Conservation (phyloP, 2,797 vertebrate species). For the Protosalanx chinensis region DNA sequence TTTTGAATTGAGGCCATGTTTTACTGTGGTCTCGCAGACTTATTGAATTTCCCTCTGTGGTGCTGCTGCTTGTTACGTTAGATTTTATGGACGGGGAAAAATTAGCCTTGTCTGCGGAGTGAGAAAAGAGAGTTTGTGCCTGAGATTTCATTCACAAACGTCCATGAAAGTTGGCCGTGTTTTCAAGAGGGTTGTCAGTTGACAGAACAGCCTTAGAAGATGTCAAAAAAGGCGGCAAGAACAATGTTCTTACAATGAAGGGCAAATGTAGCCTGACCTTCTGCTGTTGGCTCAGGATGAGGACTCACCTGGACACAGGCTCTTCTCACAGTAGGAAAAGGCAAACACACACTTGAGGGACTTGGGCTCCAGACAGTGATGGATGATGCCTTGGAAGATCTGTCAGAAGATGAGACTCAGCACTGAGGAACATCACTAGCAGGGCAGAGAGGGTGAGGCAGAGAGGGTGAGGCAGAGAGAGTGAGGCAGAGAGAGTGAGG, state of each 20-base stretch:
- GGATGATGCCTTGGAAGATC: slow-evolving; percentile 86
- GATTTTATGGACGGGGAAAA: background rate
- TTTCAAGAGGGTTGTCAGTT: background rate
- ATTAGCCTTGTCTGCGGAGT: background rate
- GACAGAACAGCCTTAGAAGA: too few species aligned
- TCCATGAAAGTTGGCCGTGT: background rate
- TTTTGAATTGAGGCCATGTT: background rate
- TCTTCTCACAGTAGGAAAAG: slow-evolving; percentile 72
- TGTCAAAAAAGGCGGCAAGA: background rate
- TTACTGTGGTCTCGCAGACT: background rate
- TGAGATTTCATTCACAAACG: background rate
- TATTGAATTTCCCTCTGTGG: background rate
- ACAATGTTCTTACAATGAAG: background rate
- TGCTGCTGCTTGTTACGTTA: background rate
- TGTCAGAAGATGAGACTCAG: slow-evolving; percentile 55
- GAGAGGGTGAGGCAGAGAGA: background rate
- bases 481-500: slow-evolving; percentile 11
- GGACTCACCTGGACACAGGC: background rate
- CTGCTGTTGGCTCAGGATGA: background rate
- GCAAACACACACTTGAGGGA: slow-evolving; percentile 84
- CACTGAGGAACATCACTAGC: background rate
- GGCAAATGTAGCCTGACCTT: background rate
- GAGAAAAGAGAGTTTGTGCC: background rate
- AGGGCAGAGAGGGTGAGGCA: slow-evolving; percentile 12
- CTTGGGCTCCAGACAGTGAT: slow-evolving; percentile 81